Percentiles rank a stretch among this genome's conserved stretches.
Conservation (phyloP, 1,140 invertebrate genomes). For the Microplitis demolitor region DNA sequence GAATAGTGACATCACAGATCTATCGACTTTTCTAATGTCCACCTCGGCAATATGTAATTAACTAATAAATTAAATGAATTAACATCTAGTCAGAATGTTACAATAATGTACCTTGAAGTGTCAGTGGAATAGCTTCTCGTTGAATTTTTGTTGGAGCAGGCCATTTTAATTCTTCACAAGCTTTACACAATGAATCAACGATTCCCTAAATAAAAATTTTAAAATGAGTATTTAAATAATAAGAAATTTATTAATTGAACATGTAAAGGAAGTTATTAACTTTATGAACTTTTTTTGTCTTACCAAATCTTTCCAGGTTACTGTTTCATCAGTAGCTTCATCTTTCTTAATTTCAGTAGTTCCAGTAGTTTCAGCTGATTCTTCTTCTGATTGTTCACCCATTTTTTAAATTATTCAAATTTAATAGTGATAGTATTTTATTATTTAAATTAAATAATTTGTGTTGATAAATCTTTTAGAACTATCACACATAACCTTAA, state of each 20-base stretch:
- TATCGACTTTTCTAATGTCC: not conserved
- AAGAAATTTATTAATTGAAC: not conserved
- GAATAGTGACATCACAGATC: not conserved
- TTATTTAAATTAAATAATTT: too few relatives aligned
- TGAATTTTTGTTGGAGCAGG: conserved; percentile 93
- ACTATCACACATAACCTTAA: too few relatives aligned
- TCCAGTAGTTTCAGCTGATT: not conserved
- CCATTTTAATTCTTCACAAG: conserved; percentile 93
- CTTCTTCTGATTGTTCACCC: not conserved
- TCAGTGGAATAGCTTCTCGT: conserved; percentile 87
- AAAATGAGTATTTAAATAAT: not conserved
- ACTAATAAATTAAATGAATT: not conserved
- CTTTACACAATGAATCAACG: conserved; percentile 88
- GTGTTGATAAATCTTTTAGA: too few relatives aligned
- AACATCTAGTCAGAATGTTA: too few relatives aligned
- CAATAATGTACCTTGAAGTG: conserved; percentile 72
- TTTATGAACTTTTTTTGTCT: not conserved
- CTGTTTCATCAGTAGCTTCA: not conserved
- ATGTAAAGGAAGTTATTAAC: too few relatives aligned
- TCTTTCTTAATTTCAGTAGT: not conserved
- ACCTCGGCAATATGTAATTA: not conserved
- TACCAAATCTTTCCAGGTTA: conserved; percentile 13
- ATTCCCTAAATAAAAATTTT: conserved; percentile 73
- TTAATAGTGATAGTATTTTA: too few relatives aligned
- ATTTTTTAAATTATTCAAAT: not conserved